Conservation (phyloP, 1,140 invertebrate species). For the Neodiprion pinetum region DNA sequence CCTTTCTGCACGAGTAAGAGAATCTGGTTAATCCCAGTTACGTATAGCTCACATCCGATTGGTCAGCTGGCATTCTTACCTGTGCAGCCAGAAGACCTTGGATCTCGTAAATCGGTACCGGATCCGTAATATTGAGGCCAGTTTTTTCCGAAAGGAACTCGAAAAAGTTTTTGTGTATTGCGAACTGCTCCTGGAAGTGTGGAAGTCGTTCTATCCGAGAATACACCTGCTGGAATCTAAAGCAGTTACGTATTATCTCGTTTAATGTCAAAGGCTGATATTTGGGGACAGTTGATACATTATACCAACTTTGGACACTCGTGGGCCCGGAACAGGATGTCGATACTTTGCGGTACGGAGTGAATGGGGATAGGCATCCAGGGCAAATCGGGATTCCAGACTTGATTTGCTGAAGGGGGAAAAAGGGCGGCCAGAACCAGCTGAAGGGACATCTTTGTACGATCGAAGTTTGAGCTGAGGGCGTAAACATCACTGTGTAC, state of each 20-base stretch:
- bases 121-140: constrained; percentile 53
- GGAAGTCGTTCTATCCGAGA: constrained; percentile 45
- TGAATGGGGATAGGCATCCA: constrained; percentile 66
- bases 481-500: constrained; percentile 55
- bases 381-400: constrained; percentile 59
- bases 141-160: constrained; percentile 60
- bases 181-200: constrained; percentile 56
- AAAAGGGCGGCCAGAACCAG: constrained; percentile 65
- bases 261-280: not conserved
- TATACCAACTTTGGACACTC: constrained; percentile 3
- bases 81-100: constrained; percentile 60
- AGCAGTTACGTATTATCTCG: not conserved
- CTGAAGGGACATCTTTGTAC: constrained; percentile 68
- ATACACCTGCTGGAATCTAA: not conserved
- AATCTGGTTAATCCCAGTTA: not conserved
- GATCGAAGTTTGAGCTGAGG: constrained; percentile 59
- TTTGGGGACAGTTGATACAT: too few relatives aligned
- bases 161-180: constrained; percentile 58
- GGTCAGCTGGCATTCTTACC: constrained; percentile 37
- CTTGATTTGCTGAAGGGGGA: constrained; percentile 57
- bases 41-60: not conserved
- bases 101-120: constrained; percentile 53
- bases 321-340: constrained; percentile 24
- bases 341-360: constrained; percentile 52
- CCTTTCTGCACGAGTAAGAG: constrained; percentile 48